Conservation (phyloP, 1,140 invertebrate species). For the Lepidurus couesii region DNA sequence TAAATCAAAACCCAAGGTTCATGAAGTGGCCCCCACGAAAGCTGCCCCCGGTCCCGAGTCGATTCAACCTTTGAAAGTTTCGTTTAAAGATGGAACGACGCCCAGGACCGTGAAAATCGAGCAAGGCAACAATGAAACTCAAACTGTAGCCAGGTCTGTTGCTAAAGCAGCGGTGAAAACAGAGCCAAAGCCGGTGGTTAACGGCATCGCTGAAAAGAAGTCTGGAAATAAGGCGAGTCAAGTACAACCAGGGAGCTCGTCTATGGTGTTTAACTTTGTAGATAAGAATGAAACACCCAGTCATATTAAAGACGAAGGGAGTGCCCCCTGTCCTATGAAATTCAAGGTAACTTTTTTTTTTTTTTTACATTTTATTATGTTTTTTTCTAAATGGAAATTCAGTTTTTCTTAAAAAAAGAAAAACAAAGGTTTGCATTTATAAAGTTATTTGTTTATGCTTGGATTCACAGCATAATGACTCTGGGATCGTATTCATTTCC, state of each 20-base stretch:
- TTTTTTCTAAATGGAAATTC: not conserved
- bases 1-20: not conserved
- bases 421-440: not conserved
- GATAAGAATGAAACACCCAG: conserved; percentile 69
- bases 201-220: conserved; percentile 45
- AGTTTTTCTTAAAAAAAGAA: not conserved
- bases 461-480: conserved; percentile 46
- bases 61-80: not conserved
- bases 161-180: not conserved
- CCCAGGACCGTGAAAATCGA: not conserved
- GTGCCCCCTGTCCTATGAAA: conserved; percentile 47
- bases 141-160: not conserved
- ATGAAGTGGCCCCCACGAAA: no score
- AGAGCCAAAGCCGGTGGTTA: conserved; percentile 29
- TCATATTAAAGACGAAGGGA: conserved; percentile 82
- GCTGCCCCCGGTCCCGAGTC: no score
- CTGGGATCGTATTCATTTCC: conserved; percentile 58
- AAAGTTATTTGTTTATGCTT: conserved; percentile 5
- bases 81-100: not conserved
- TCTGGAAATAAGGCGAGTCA: conserved; percentile 34
- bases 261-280: conserved; percentile 81
- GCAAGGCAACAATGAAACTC: not conserved
- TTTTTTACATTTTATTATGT: not conserved
- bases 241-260: conserved; percentile 38
- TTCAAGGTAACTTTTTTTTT: not conserved